These are phyloP conservation scores for Vanessa atalanta DNA, from an alignment of 1,140 invertebrate genomes.

Conservation along the genomic window DNA sequence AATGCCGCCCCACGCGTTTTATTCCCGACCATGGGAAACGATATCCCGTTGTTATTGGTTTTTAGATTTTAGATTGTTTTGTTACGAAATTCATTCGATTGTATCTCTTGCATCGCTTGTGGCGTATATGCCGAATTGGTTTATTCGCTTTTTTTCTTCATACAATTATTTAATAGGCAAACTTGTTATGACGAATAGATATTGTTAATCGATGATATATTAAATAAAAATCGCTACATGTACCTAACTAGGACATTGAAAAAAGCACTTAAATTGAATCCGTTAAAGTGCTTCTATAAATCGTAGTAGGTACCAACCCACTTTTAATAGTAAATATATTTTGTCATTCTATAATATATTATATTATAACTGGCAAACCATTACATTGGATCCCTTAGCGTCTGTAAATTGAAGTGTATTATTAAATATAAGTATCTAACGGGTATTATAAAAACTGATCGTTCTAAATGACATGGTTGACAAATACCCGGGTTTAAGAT, in stretches of 20 bases:
- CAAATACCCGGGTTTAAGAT: constrained; percentile 45
- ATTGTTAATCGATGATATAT: no score
- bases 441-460: constrained; percentile 23
- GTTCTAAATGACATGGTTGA: constrained; percentile 25
- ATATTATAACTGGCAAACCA: neutral
- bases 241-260: no score
- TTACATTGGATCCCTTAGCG: neutral
- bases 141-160: no score
- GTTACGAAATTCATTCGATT: constrained; percentile 37
- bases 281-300: no score
- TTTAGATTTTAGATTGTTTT: constrained; percentile 43
- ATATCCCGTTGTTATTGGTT: constrained; percentile 51
- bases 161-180: no score
- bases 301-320: no score
- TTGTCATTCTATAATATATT: no score
- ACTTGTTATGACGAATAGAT: no score
- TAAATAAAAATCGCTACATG: no score
- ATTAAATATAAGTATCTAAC: neutral
- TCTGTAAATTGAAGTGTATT: neutral
- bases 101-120: constrained; percentile 20
- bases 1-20: constrained; percentile 70
- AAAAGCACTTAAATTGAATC: no score
- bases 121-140: neutral
- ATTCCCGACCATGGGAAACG: constrained; percentile 59
- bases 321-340: no score